Evolutionary conservation across 2,888 invertebrate species (phyloP).

Genomic region (Xestia c-nigrum): DNA sequence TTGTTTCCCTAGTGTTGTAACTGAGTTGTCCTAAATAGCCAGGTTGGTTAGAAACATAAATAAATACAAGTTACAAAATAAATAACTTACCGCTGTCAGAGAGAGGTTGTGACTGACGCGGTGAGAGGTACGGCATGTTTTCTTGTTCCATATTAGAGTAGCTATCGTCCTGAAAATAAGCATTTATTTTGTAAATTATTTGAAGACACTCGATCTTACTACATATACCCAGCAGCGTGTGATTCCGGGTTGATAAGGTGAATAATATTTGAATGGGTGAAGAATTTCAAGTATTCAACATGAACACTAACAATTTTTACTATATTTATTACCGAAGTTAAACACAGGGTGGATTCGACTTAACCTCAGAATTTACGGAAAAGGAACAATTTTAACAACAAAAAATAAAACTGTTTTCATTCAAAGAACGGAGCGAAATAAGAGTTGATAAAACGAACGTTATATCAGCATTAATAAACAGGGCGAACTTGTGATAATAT

Average conservation of each 20-base stretch:
- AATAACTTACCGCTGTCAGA: slow-evolving; percentile 75
- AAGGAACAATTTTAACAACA: background rate
- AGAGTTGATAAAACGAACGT: background rate
- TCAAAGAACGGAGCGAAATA: background rate
- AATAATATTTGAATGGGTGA: background rate
- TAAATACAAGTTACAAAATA: background rate
- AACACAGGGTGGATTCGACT: background rate
- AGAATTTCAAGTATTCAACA: background rate
- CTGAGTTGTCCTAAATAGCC: background rate
- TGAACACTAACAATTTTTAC: background rate
- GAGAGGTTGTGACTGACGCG: slow-evolving; percentile 65
- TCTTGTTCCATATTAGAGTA: slow-evolving; percentile 74
- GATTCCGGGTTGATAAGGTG: too few species aligned
- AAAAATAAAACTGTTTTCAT: background rate
- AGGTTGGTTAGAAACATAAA: background rate
- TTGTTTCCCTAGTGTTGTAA: background rate
- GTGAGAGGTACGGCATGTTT: slow-evolving; percentile 70
- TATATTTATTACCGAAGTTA: background rate
- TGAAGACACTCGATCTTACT: background rate
- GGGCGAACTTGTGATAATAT: background rate
- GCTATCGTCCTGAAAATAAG: slow-evolving; percentile 69
- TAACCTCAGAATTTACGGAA: background rate
- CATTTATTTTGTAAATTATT: background rate
- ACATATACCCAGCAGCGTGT: too few species aligned
- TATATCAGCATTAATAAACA: background rate